Evolutionary conservation across 2,797 vertebrate species (phyloP).

Genomic region (Xiphophorus birchmanni): DNA sequence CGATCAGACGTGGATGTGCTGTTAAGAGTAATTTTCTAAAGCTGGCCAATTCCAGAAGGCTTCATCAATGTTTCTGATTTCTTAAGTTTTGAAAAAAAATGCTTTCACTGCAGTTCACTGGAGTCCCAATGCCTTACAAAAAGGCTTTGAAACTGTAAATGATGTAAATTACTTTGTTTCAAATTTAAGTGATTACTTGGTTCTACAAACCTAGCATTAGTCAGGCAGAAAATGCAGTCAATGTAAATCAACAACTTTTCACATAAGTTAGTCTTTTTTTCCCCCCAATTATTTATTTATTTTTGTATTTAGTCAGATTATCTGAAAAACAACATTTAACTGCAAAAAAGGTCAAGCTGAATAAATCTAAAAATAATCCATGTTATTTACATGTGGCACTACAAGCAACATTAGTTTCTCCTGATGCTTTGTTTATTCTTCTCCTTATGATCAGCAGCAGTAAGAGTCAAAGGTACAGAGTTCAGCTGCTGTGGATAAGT

Average conservation of each 20-base stretch:
- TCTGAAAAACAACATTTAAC: background rate
- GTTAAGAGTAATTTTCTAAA: background rate
- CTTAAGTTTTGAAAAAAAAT: background rate
- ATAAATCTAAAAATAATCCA: background rate
- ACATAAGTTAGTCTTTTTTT: background rate
- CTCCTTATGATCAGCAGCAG: background rate
- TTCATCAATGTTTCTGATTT: background rate
- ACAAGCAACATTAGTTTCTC: background rate
- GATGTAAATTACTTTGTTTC: background rate
- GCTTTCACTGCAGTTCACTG: background rate
- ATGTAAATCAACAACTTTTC: background rate
- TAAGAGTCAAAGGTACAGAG: background rate
- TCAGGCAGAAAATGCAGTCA: background rate
- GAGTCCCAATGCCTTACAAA: background rate
- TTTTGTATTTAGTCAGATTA: background rate
- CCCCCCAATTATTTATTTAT: accelerated
- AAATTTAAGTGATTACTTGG: background rate
- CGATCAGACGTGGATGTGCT: background rate
- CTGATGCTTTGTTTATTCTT: background rate
- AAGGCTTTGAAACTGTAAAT: background rate
- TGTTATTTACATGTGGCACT: background rate
- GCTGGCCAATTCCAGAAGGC: background rate
- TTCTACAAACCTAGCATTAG: background rate
- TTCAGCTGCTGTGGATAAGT: constrained; percentile 2
- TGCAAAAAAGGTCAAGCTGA: background rate